Evolutionary conservation across 2,888 invertebrate species (phyloP).

Genomic region (Hypercompe scribonia): DNA sequence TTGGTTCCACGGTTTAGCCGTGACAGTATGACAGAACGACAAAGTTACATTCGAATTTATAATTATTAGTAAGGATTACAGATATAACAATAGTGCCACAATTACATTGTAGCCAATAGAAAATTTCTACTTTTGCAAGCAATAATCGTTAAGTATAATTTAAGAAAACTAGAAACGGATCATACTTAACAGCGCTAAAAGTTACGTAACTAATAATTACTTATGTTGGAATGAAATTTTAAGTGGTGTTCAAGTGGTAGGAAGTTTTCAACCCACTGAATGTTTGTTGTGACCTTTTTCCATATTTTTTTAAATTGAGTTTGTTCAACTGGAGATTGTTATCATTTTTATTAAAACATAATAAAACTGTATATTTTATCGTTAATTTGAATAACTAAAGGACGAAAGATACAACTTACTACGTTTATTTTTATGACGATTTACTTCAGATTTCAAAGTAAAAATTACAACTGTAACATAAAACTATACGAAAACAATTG

Average conservation of each 20-base stretch:
- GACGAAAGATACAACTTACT: background rate
- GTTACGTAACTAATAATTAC: background rate
- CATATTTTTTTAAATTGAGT: background rate
- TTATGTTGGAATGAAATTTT: background rate
- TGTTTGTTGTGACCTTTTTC: too few relatives aligned
- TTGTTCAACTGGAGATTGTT: background rate
- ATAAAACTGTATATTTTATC: too few relatives aligned
- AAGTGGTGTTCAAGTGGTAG: background rate
- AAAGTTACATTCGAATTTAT: too few relatives aligned
- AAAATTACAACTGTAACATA: background rate
- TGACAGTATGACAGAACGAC: too few relatives aligned
- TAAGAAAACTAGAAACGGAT: background rate
- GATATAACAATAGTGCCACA: background rate
- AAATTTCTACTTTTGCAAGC: too few relatives aligned
- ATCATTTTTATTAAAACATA: background rate
- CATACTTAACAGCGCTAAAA: background rate
- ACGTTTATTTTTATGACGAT: background rate
- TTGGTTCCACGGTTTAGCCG: too few relatives aligned
- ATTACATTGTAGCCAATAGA: background rate
- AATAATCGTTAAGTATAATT: too few relatives aligned
- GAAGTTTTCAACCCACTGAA: background rate
- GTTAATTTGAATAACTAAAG: background rate
- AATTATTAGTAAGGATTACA: too few relatives aligned
- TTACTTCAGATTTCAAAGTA: background rate
- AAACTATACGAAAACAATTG: background rate